Conservation (phyloP, 2,797 vertebrate genomes). For the Triplophysa yarkandensis region DNA sequence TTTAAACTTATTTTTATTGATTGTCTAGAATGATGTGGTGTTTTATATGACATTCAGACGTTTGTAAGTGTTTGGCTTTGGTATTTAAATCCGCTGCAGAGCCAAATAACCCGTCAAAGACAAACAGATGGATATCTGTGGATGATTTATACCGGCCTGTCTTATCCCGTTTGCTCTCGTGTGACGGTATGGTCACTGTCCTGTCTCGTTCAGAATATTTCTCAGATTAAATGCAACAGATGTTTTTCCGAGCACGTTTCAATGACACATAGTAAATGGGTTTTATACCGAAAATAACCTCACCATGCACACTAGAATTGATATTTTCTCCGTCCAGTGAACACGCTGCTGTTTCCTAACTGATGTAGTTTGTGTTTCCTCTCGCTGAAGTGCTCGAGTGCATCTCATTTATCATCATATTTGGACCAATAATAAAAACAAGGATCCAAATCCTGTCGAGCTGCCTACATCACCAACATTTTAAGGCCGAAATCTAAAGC, state of each 20-base stretch:
- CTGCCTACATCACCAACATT: background rate
- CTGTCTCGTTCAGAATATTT: background rate
- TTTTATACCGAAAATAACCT: background rate
- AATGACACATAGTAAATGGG: conserved; percentile 3
- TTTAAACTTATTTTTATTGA: background rate
- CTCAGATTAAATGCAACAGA: background rate
- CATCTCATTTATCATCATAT: background rate
- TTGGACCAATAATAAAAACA: background rate
- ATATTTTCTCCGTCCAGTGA: background rate
- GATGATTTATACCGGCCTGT: conserved; percentile 30
- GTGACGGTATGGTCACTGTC: background rate
- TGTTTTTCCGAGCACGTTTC: conserved; percentile 12
- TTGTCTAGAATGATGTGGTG: background rate
- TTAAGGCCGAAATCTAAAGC: background rate
- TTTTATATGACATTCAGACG: background rate
- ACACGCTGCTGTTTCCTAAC: background rate
- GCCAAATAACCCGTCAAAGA: background rate
- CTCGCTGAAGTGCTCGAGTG: background rate
- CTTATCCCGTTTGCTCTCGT: background rate
- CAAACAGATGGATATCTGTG: background rate
- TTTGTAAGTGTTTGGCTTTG: background rate
- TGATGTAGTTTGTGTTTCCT: background rate
- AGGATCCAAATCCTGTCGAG: background rate
- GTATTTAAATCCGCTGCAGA: background rate
- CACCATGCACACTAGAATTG: background rate